phyloP scores from a whole-genome alignment of 2,888 invertebrate species.

The Lamproptera curius region DNA sequence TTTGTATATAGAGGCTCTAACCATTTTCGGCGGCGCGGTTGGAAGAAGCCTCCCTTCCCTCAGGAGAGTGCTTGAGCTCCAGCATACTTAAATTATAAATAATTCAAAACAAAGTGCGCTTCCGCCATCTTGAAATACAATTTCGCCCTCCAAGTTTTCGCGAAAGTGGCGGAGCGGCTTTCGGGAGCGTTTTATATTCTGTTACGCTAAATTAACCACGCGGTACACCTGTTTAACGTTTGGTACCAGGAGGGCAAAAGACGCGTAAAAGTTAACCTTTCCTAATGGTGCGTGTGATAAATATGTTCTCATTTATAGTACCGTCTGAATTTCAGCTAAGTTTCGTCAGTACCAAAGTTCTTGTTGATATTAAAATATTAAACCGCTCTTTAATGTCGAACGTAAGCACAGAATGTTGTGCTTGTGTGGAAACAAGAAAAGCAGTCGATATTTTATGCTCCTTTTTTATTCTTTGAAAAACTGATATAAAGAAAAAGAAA shows the following conservation, averaged over 20 bases:
- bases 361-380: no score
- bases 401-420: no score
- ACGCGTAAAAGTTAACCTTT: neutral
- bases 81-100: slow-evolving; percentile 15
- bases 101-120: slow-evolving; percentile 16
- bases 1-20: neutral
- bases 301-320: no score
- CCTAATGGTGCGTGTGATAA: no score
- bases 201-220: slow-evolving; percentile 3
- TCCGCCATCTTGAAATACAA: slow-evolving; percentile 12
- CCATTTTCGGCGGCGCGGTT: neutral
- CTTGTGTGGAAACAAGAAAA: no score
- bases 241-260: neutral
- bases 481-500: no score
- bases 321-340: no score
- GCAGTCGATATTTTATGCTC: no score
- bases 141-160: slow-evolving; percentile 6
- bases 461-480: no score
- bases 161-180: slow-evolving; percentile 1
- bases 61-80: slow-evolving; percentile 1
- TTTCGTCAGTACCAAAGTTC: no score
- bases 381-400: no score
- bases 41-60: neutral
- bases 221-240: slow-evolving; percentile 6
- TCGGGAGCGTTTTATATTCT: neutral